Base-by-base conservation (phyloP, 2,888 invertebrate species). In the Plebejus melissa region DNA sequence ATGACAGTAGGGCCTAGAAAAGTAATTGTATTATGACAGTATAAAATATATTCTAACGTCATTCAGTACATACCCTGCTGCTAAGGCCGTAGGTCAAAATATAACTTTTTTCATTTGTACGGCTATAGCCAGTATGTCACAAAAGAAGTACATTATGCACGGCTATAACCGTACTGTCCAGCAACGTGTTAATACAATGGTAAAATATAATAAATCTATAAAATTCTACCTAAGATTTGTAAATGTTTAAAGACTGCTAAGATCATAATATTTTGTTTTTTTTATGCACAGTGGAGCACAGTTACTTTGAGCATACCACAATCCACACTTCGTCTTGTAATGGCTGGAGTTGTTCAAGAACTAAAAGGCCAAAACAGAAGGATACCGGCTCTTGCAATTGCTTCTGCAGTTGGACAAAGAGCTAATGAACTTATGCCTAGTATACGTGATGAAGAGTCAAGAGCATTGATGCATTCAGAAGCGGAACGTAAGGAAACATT, bases 401-500 rank as follows among this genome's bases (percentile, higher is more conserved):
- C 98, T 0, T 98, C 98, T 28, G 97, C 98, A 6, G 96, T 98
- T 74, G 96, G 96, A 82, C 98, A 98, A 90, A 95, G 98, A 75
- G 94, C 98, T 72, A 97, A 96, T 77, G 97, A 97, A 89, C 94
- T 98, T 83, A 91, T 96, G 83, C 95, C 95, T 74, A 91, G 91
- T 84, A 91, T 93, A 54, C 88, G 94, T 7, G 93, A 93, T 77
- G 91, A 92, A 79, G 93, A 93, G 80, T 85, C 89, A 11, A 83
- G 93, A 80, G 90, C 91, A 1, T 90, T 95, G 77, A 98, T 99
- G 98, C 98, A 97, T 87, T 98, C 98, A 79, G 99, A 99, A 90
- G 97, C 97, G 0, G 97, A 98, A 78, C 94, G 99, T 70, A 95
- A 97, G 81, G 96, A 98, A 85, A 98, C 99, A 0, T 99, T 99